These are phyloP conservation scores for Denticeps clupeoides DNA, from an alignment of 2,797 vertebrate genomes.

Conservation along the genomic window DNA sequence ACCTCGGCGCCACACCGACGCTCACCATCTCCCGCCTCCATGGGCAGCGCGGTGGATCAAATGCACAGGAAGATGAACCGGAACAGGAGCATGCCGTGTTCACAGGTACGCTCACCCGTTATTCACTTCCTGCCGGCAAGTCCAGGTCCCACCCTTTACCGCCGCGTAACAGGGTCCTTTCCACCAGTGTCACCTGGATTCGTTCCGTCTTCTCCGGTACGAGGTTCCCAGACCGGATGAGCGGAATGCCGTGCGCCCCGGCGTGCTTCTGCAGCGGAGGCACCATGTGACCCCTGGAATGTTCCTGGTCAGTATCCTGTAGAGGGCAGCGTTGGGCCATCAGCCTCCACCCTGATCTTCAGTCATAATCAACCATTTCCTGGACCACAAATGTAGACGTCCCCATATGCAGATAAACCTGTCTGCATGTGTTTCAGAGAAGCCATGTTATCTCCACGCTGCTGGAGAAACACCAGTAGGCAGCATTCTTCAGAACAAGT, in stretches of 20 bases:
- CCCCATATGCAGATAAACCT: no score
- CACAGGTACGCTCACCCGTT: conserved; percentile 46
- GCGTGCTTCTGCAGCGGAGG: conserved; percentile 52
- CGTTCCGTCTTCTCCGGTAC: conserved; percentile 59
- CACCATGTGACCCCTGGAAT: conserved; percentile 53
- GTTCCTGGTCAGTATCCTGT: conserved; percentile 52
- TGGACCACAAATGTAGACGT: no score
- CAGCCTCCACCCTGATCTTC: no score
- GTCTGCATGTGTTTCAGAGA: no score
- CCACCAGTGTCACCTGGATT: conserved; percentile 52
- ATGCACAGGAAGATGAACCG: conserved; percentile 54
- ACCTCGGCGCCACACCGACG: conserved; percentile 20
- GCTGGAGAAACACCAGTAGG: no score
- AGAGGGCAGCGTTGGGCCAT: not conserved
- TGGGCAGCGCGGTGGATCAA: conserved; percentile 35
- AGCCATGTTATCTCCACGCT: no score
- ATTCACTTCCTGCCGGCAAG: not conserved
- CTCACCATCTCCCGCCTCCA: not conserved
- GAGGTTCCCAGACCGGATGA: conserved; percentile 29
- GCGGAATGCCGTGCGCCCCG: conserved; percentile 23
- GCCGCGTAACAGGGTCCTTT: no score
- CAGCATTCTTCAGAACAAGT: no score
- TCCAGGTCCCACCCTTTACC: no score
- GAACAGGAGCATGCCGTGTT: conserved; percentile 51
- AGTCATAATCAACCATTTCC: no score